Percentiles rank a stretch among this genome's conserved stretches.
phyloP scores from a whole-genome alignment of 2,888 invertebrate species.

The Chironomus riparius region DNA sequence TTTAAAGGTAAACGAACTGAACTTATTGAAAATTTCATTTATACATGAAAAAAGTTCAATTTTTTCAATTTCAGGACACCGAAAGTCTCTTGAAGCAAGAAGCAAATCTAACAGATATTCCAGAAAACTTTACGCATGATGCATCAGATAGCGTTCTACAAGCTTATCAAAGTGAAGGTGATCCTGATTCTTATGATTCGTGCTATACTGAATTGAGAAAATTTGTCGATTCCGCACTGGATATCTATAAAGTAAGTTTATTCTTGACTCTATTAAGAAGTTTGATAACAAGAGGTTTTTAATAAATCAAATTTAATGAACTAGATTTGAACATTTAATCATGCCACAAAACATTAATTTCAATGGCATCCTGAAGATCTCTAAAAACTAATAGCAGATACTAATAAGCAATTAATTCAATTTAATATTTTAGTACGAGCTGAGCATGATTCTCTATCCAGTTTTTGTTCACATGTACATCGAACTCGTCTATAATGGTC shows the following conservation, averaged over 20 bases:
- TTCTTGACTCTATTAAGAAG: too few relatives aligned
- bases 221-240: constrained; percentile 83
- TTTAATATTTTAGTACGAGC: constrained; percentile 60
- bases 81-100: constrained; percentile 77
- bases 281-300: too few relatives aligned
- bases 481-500: constrained; percentile 81
- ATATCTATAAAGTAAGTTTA: constrained; percentile 71
- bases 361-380: too few relatives aligned
- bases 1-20: constrained; percentile 54
- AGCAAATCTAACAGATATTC: constrained; percentile 63
- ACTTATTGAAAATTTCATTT: not conserved
- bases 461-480: constrained; percentile 95
- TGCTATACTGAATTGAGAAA: constrained; percentile 76
- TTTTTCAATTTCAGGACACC: constrained; percentile 56
- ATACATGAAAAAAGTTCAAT: too few relatives aligned
- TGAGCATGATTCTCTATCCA: constrained; percentile 85
- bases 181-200: constrained; percentile 82
- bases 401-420: too few relatives aligned
- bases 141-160: constrained; percentile 77
- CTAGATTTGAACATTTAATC: too few relatives aligned
- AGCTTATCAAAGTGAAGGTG: constrained; percentile 79
- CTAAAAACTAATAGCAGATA: too few relatives aligned
- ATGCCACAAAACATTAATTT: too few relatives aligned
- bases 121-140: constrained; percentile 51
- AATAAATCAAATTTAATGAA: too few relatives aligned